These are phyloP conservation scores for Campylomormyrus tamandua DNA, from an alignment of 2,113 vertebrate species.

Conservation along the genomic window DNA sequence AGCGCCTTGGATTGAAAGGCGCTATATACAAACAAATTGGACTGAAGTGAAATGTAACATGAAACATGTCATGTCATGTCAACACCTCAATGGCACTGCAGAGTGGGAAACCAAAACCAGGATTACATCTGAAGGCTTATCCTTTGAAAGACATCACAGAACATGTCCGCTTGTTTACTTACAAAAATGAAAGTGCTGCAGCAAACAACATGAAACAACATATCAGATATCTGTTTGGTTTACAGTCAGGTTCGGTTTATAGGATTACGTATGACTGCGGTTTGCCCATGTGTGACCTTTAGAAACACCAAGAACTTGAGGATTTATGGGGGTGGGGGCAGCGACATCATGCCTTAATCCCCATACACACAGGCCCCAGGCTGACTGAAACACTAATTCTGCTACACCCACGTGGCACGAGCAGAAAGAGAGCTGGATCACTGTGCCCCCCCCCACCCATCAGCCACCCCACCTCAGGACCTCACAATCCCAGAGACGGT, in stretches of 20 bases:
- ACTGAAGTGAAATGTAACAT: neutral
- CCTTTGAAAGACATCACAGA: neutral
- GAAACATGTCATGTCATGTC: neutral
- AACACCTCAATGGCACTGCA: neutral
- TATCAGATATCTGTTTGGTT: neutral
- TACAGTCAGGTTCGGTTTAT: neutral
- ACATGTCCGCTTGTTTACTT: neutral
- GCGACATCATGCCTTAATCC: neutral
- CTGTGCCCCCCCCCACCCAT: too few relatives aligned
- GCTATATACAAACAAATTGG: neutral
- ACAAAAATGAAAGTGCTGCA: neutral
- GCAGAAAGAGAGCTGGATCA: neutral
- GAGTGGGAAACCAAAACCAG: neutral
- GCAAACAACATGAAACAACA: neutral
- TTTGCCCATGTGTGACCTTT: neutral
- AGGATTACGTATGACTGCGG: neutral
- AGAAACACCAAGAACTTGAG: neutral
- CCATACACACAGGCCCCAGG: neutral
- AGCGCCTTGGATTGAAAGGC: neutral
- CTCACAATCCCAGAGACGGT: neutral
- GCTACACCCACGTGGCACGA: neutral
- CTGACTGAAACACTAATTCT: neutral
- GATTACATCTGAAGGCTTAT: neutral
- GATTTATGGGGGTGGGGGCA: neutral
- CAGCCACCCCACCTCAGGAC: neutral